These are phyloP conservation scores for Amphipoea oculea DNA, from an alignment of 2,888 invertebrate species.

Conservation along the genomic window DNA sequence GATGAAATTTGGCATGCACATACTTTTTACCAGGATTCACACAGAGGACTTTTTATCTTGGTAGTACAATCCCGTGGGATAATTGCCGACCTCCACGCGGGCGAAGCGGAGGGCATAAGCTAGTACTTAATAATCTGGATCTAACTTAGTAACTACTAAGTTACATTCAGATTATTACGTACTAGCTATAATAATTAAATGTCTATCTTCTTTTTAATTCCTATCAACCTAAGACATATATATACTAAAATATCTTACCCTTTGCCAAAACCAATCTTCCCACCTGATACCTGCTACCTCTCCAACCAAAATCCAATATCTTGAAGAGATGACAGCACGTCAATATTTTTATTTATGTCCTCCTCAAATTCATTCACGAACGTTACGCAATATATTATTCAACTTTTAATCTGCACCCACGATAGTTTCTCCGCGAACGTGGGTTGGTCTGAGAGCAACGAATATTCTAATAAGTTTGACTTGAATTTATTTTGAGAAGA, in stretches of 20 bases:
- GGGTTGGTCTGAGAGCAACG: conserved; percentile 49
- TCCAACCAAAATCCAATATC: conserved; percentile 33
- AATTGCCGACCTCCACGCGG: too few species aligned
- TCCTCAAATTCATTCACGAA: conserved; percentile 55
- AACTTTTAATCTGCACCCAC: conserved; percentile 69
- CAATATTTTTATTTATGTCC: conserved; percentile 69
- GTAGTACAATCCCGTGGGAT: too few species aligned
- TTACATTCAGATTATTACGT: too few species aligned
- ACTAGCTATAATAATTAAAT: background rate
- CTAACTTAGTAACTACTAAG: background rate
- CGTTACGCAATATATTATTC: conserved; percentile 67
- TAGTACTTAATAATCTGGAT: background rate
- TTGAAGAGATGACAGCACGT: conserved; percentile 39
- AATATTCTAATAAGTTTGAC: conserved; percentile 47
- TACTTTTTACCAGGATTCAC: background rate
- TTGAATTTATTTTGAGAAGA: conserved; percentile 32
- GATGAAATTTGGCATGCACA: background rate
- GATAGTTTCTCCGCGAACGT: conserved; percentile 65
- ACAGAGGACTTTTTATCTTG: background rate
- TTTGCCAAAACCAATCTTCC: background rate
- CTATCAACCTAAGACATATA: too few species aligned
- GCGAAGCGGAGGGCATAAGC: too few species aligned
- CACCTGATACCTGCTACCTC: background rate
- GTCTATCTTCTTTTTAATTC: background rate
- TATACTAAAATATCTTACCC: background rate